Conservation (phyloP, 2,113 vertebrate genomes). For the Verasper variegatus region DNA sequence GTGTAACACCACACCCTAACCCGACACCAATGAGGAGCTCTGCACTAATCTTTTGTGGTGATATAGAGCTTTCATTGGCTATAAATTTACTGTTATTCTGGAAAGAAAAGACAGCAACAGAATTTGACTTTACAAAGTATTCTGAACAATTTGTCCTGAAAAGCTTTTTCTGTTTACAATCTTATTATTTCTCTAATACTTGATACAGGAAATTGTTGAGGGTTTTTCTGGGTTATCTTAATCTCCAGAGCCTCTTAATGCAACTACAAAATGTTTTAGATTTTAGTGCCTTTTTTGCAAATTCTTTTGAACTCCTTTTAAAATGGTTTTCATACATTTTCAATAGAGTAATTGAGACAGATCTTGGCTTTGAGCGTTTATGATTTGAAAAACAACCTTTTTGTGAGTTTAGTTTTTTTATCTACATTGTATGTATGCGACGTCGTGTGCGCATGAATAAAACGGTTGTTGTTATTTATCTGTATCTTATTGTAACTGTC, state of each 20-base stretch:
- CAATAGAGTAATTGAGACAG: too few species aligned
- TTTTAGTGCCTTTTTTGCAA: too few species aligned
- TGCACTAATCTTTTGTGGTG: background rate
- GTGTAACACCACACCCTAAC: background rate
- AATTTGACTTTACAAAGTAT: background rate
- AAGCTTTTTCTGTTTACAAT: background rate
- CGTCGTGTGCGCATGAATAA: background rate
- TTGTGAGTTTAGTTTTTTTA: background rate
- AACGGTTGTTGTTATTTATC: background rate
- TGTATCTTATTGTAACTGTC: background rate
- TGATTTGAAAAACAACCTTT: too few species aligned
- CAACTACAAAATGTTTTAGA: too few species aligned
- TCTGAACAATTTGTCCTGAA: background rate
- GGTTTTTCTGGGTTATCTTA: too few species aligned
- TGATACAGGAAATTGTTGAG: too few species aligned
- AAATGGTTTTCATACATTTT: too few species aligned
- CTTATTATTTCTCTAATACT: background rate
- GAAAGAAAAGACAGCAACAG: background rate
- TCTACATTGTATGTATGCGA: background rate
- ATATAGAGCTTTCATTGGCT: background rate
- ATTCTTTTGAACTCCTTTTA: too few species aligned
- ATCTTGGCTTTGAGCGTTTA: too few species aligned
- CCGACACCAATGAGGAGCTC: background rate
- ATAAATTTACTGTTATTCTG: background rate
- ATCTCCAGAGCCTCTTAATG: too few species aligned